Evolutionary conservation across 2,113 vertebrate species (phyloP).

Genomic region (Tyrannus savana): DNA sequence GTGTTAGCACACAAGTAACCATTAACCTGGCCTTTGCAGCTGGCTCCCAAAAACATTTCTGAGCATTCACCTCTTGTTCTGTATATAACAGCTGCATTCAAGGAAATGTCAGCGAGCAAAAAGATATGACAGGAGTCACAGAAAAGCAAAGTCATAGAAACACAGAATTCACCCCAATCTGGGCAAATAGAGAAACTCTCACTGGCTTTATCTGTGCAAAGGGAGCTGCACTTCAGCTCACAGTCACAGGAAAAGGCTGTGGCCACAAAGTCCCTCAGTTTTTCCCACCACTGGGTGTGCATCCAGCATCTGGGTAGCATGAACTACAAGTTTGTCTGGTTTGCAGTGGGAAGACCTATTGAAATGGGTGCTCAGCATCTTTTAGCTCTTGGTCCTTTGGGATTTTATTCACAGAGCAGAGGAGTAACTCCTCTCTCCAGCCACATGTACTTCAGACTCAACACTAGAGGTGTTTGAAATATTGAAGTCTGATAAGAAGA

Average conservation of each 20-base stretch:
- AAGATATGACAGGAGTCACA: neutral
- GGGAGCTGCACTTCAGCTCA: neutral
- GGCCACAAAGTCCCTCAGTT: neutral
- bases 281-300: neutral
- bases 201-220: neutral
- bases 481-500: neutral
- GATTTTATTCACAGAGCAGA: neutral
- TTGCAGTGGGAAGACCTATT: neutral
- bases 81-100: neutral
- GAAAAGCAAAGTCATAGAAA: slow-evolving; percentile 4
- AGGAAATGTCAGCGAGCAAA: slow-evolving; percentile 22
- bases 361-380: neutral
- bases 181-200: neutral
- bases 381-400: neutral
- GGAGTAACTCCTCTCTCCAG: neutral
- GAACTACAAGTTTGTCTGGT: neutral
- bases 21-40: slow-evolving; percentile 53
- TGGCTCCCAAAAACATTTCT: slow-evolving; percentile 3
- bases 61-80: slow-evolving; percentile 35
- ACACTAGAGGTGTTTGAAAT: neutral
- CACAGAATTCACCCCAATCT: neutral
- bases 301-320: neutral
- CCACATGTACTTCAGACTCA: neutral
- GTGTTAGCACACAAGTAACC: slow-evolving; percentile 62
- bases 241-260: neutral